Conservation (phyloP, 2,797 vertebrate species). For the Hippocampus kuda region DNA sequence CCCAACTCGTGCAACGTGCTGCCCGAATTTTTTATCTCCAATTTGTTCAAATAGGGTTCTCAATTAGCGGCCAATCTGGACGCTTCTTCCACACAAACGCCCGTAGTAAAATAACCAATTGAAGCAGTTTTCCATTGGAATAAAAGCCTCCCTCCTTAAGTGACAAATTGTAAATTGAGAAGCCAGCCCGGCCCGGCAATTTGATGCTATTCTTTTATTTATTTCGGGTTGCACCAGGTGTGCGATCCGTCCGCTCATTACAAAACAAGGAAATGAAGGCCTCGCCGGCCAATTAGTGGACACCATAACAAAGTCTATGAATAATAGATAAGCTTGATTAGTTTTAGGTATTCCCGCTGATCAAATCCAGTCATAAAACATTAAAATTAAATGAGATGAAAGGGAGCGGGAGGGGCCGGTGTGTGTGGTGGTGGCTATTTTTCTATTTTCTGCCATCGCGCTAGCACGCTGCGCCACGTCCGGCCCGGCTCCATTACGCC, state of each 20-base stretch:
- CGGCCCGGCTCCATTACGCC: slow-evolving; percentile 45
- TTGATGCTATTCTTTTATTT: background rate
- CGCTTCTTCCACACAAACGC: background rate
- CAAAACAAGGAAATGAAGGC: slow-evolving; percentile 8
- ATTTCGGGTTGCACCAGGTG: background rate
- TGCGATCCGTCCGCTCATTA: background rate
- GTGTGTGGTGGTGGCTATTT: slow-evolving; percentile 1
- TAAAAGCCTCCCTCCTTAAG: background rate
- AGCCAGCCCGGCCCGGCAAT: background rate
- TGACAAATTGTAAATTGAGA: background rate
- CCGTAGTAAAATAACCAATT: background rate
- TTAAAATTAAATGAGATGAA: slow-evolving; percentile 11
- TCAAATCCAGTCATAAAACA: slow-evolving; percentile 19
- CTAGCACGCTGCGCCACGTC: slow-evolving; percentile 32
- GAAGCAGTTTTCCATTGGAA: background rate
- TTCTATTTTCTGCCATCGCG: slow-evolving; percentile 28
- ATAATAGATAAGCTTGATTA: slow-evolving; percentile 14
- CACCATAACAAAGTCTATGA: slow-evolving; percentile 10
- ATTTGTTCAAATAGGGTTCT: background rate
- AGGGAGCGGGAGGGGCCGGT: slow-evolving; percentile 1
- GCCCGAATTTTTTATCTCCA: background rate
- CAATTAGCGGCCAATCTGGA: slow-evolving; percentile 1
- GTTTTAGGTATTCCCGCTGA: slow-evolving; percentile 20
- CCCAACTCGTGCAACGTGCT: background rate
- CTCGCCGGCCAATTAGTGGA: slow-evolving; percentile 20